Evolutionary conservation across 1,140 invertebrate genomes (phyloP).

Genomic region (Penaeus japonicus): DNA sequence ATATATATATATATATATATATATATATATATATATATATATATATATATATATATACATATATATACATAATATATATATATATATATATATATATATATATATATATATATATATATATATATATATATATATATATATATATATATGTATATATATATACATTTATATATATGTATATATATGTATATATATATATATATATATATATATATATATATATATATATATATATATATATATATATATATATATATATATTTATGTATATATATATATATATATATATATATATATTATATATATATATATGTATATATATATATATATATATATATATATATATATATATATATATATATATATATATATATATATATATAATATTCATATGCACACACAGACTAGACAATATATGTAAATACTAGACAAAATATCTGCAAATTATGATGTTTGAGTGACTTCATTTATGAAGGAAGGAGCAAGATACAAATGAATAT

Average conservation of each 20-base stretch:
- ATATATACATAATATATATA: too few relatives aligned
- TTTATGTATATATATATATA: constrained; percentile 18
- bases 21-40: too few relatives aligned
- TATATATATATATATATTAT: neutral
- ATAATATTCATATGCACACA: too few relatives aligned
- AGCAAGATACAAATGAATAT: too few relatives aligned
- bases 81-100: too few relatives aligned
- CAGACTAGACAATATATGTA: too few relatives aligned
- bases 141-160: neutral
- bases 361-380: neutral
- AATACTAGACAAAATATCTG: too few relatives aligned
- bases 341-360: constrained; percentile 16
- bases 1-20: too few relatives aligned
- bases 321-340: neutral
- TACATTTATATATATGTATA: neutral
- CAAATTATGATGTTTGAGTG: too few relatives aligned
- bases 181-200: neutral
- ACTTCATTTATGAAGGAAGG: too few relatives aligned
- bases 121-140: neutral
- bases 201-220: neutral
- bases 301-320: neutral
- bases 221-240: neutral
- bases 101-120: too few relatives aligned
- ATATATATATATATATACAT: too few relatives aligned
- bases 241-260: constrained; percentile 15